Evolutionary conservation across 2,797 vertebrate genomes (phyloP).

Genomic region (Lepus oiostolus): DNA sequence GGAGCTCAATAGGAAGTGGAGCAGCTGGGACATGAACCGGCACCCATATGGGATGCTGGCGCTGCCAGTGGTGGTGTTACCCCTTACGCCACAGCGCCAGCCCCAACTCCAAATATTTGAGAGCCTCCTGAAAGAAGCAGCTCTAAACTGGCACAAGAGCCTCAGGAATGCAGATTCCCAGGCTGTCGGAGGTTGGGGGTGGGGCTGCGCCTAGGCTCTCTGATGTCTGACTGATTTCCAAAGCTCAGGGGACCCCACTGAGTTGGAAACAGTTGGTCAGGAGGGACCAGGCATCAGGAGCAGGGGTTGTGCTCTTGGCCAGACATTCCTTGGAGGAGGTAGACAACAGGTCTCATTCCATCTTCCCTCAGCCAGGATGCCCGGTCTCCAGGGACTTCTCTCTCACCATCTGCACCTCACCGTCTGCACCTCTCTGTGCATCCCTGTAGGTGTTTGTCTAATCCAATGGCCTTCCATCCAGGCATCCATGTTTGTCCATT

Average conservation of each 20-base stretch:
- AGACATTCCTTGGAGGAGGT: neutral
- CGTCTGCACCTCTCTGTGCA: no score
- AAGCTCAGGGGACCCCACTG: neutral
- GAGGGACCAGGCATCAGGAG: neutral
- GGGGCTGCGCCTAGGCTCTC: neutral
- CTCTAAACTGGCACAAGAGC: neutral
- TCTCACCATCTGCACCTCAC: neutral
- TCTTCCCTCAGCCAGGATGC: neutral
- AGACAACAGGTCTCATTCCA: neutral
- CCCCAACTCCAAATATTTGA: neutral
- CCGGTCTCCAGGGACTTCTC: neutral
- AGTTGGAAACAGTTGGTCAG: neutral
- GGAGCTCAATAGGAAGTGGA: no score
- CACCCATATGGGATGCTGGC: no score
- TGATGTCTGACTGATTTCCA: neutral
- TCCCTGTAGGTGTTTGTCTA: neutral
- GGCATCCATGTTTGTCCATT: no score
- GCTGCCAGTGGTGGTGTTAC: no score
- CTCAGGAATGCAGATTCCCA: neutral
- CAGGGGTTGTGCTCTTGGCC: neutral
- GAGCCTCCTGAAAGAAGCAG: neutral
- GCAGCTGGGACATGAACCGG: no score
- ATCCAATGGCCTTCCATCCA: no score
- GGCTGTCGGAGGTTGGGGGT: neutral
- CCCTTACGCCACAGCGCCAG: no score